Evolutionary conservation across 35 echinoderm and acorn worm genomes (phyloP), one percentile per base, ranked within the genome.

Genomic region (Eucidaris tribuloides): DNA sequence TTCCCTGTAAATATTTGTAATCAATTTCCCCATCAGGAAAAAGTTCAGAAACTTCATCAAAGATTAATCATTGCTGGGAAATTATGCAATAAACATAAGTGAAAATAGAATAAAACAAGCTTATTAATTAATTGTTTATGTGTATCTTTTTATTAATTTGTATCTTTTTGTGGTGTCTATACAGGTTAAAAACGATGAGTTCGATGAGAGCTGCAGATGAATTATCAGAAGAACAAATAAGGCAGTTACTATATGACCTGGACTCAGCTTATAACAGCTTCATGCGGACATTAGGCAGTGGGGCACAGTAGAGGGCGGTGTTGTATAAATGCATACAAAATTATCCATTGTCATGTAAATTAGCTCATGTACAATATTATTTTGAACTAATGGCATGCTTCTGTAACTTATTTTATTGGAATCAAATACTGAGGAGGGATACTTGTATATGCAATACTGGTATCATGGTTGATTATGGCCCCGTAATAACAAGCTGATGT

Each of bases 141-240:
- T 54, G 48, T 80, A 23, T 55, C 23, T 34, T 33, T 61, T 17
- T 80, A 17, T 13, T 25, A 17, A 56, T 62, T 37, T 49, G 57
- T 56, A 55, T 45, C 57, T 56, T 65, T 58, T 46, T n/a, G 17
- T 76, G 14, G 78, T 38, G 2, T 54, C 13, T n/a, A n/a, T n/a
- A 7, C 77, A 98, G 95, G 95, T 87, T 93, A 42, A 83, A 85
- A 62, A 88, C 91, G 5, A 90, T 98, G 86, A 72, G 86, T 33
- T 76, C 86, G 36, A 98, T 98, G 95, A 81, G 85, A 79, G 95
- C 95, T n/a, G 84, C 95, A 28, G 95, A 98, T 65, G 95, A 98
- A 78, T 61, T 98, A 18, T 83, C 88, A 25, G 91, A 93, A 33
- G 95, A 98, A 9, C 95, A 98, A 54, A 92, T 98, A 56, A 64